These are phyloP conservation scores for Diaprepes abbreviatus DNA, from an alignment of 2,888 invertebrate species.

Conservation along the genomic window DNA sequence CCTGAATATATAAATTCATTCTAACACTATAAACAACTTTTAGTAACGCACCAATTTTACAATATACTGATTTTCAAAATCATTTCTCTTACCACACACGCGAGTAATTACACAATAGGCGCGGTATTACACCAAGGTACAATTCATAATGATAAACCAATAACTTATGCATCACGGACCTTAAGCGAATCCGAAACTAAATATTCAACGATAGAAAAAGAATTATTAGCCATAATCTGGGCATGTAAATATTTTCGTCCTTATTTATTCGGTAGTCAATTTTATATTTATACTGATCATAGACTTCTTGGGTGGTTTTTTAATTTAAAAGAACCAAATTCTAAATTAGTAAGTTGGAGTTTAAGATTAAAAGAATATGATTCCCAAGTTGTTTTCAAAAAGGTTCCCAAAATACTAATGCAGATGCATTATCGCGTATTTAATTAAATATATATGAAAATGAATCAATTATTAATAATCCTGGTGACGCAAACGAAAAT, in stretches of 20 bases:
- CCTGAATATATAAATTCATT: not conserved
- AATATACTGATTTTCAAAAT: not conserved
- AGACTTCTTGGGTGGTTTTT: not conserved
- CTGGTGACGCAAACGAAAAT: too few species aligned
- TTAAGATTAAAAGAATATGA: too few species aligned
- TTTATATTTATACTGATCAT: not conserved
- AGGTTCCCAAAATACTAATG: too few species aligned
- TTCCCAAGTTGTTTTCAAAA: too few species aligned
- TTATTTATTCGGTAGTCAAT: not conserved
- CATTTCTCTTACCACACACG: not conserved
- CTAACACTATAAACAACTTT: not conserved
- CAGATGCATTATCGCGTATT: too few species aligned
- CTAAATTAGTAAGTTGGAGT: too few species aligned
- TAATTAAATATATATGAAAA: too few species aligned
- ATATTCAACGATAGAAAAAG: not conserved
- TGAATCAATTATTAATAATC: too few species aligned
- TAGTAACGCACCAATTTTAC: not conserved
- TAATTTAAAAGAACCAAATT: too few species aligned
- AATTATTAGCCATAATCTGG: not conserved
- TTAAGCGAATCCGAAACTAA: not conserved
- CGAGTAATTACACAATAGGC: not conserved
- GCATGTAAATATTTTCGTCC: constrained; percentile 5
- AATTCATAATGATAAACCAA: not conserved
- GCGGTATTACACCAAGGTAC: not conserved
- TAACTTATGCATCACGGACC: too few species aligned